Percentiles rank a stretch among this genome's conserved stretches.
phyloP scores from a whole-genome alignment of 2,888 invertebrate genomes.

The Eupeodes latifasciatus region DNA sequence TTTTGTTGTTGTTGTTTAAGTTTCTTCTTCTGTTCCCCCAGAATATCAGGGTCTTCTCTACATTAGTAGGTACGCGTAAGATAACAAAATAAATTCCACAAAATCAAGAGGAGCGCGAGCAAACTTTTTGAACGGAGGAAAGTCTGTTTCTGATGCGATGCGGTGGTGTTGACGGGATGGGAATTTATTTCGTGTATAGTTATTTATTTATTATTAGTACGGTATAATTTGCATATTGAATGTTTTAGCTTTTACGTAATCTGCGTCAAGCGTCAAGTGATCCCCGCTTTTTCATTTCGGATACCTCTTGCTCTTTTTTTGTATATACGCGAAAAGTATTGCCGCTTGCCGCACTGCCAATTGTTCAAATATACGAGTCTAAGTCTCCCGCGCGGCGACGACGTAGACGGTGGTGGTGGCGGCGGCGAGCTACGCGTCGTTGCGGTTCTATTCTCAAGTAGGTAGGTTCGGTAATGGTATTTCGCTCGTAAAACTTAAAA shows the following conservation, averaged over 20 bases:
- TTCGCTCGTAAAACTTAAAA: constrained; percentile 28
- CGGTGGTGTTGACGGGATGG: too few species aligned
- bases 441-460: constrained; percentile 64
- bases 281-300: constrained; percentile 60
- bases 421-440: background rate
- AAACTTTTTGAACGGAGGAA: constrained; percentile 23
- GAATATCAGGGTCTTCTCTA: constrained; percentile 41
- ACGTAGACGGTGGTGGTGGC: too few species aligned
- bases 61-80: background rate
- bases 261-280: constrained; percentile 53
- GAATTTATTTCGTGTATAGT: background rate
- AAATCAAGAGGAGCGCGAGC: constrained; percentile 21
- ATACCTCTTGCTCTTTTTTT: constrained; percentile 28
- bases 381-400: background rate
- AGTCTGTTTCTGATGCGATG: background rate
- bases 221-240: constrained; percentile 66
- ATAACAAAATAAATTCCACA: constrained; percentile 42
- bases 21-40: background rate
- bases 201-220: constrained; percentile 46
- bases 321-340: constrained; percentile 47
- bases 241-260: constrained; percentile 68
- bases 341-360: constrained; percentile 40
- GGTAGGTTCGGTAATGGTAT: constrained; percentile 34
- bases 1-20: constrained; percentile 1
- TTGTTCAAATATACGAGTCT: background rate